Evolutionary conservation across 2,888 invertebrate species (phyloP).

Genomic region (Dysmachus trigonus): DNA sequence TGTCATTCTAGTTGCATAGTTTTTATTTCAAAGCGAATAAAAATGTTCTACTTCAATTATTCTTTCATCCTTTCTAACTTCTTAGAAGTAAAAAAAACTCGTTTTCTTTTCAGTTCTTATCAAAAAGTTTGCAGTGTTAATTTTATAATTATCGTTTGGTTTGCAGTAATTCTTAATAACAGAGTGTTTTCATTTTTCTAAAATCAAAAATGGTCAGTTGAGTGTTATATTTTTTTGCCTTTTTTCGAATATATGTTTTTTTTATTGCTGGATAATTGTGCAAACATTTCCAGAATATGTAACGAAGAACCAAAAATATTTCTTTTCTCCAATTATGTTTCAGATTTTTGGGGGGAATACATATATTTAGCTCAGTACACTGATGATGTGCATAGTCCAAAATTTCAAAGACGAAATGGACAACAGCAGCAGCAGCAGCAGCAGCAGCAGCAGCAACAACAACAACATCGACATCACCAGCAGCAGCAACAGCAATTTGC

Average conservation of each 20-base stretch:
- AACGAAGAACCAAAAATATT: neutral
- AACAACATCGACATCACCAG: neutral
- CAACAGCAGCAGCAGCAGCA: constrained; percentile 14
- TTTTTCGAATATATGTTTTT: constrained; percentile 5
- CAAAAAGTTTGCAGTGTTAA: neutral
- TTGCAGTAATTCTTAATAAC: constrained; percentile 20
- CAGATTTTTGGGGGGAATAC: constrained; percentile 53
- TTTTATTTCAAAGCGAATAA: neutral
- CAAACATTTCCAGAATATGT: neutral
- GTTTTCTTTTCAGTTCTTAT: neutral
- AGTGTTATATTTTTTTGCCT: neutral
- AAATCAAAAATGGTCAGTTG: neutral
- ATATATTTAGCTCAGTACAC: constrained; percentile 52
- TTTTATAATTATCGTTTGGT: neutral
- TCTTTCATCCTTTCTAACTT: neutral
- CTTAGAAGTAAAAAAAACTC: neutral
- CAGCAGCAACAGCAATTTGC: constrained; percentile 44
- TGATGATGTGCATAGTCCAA: constrained; percentile 46
- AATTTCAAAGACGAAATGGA: constrained; percentile 45
- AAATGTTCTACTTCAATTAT: neutral
- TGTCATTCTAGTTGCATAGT: neutral
- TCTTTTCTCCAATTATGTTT: constrained; percentile 44
- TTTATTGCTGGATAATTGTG: constrained; percentile 22
- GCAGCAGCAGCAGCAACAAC: constrained; percentile 2
- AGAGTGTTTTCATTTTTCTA: neutral